Evolutionary conservation across 2,113 vertebrate genomes (phyloP).

Genomic region (Charina bottae): DNA sequence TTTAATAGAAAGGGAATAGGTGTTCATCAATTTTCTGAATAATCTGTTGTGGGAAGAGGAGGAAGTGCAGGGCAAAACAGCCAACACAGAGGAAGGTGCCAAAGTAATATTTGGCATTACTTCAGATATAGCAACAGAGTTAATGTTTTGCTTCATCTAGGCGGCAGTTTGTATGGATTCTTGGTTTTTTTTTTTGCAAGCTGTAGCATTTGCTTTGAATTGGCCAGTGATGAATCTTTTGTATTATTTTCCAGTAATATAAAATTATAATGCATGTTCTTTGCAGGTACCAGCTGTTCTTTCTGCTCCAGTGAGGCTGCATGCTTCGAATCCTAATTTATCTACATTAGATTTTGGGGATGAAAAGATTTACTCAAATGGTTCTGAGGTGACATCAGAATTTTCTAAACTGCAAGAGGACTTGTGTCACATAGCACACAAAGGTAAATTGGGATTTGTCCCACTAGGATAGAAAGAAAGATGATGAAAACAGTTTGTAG

Average conservation of each 20-base stretch:
- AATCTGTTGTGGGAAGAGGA: not conserved
- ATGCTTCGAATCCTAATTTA: constrained; percentile 97
- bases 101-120: not conserved
- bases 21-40: not conserved
- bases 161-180: not conserved
- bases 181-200: not conserved
- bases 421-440: constrained; percentile 89
- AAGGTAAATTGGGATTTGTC: constrained; percentile 75
- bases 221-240: not conserved
- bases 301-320: constrained; percentile 85
- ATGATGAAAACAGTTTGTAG: not conserved
- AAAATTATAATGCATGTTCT: constrained; percentile 33
- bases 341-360: constrained; percentile 86
- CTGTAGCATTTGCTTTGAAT: not conserved
- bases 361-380: constrained; percentile 85
- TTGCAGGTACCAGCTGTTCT: constrained; percentile 81
- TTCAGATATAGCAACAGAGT: not conserved
- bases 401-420: constrained; percentile 96
- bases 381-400: constrained; percentile 84
- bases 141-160: not conserved
- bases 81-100: too few relatives aligned
- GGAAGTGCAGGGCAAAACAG: not conserved
- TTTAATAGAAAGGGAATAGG: not conserved
- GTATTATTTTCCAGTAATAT: constrained; percentile 17
- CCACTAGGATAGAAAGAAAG: not conserved